These are phyloP conservation scores for Xiphophorus maculatus DNA, from an alignment of 2,113 vertebrate species.

Conservation along the genomic window DNA sequence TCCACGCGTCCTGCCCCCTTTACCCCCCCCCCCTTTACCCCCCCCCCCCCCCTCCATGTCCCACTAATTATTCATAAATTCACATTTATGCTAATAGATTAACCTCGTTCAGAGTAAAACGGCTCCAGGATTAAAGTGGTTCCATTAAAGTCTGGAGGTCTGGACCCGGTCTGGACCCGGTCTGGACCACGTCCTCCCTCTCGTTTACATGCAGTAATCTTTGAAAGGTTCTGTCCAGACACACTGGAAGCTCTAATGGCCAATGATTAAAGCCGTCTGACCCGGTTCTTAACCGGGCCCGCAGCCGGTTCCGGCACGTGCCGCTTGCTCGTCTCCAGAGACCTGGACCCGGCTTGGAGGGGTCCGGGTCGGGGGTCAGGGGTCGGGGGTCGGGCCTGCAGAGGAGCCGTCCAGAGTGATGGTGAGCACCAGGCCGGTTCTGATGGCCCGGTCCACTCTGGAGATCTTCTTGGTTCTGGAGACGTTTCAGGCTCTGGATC, in stretches of 20 bases:
- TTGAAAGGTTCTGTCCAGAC: slow-evolving; percentile 65
- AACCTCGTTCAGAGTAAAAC: slow-evolving; percentile 82
- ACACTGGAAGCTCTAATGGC: slow-evolving; percentile 64
- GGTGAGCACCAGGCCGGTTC: too few species aligned
- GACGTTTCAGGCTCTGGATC: too few species aligned
- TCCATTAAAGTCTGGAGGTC: slow-evolving; percentile 74
- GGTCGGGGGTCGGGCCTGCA: too few species aligned
- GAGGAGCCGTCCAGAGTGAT: too few species aligned
- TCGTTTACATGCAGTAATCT: slow-evolving; percentile 55
- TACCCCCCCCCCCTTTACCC: too few species aligned
- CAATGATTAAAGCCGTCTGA: slow-evolving; percentile 72
- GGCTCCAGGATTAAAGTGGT: slow-evolving; percentile 79
- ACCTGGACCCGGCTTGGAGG: too few species aligned
- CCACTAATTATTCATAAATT: slow-evolving; percentile 83
- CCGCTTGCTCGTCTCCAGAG: too few species aligned
- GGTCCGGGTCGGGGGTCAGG: too few species aligned
- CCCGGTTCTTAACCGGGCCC: slow-evolving; percentile 4
- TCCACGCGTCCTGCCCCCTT: slow-evolving; percentile 52
- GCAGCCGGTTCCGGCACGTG: not conserved
- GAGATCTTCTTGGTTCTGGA: too few species aligned
- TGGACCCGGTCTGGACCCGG: slow-evolving; percentile 19
- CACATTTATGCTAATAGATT: slow-evolving; percentile 85
- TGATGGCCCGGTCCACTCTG: too few species aligned
- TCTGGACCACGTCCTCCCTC: too few species aligned
- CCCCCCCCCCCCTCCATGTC: slow-evolving; percentile 31